Base-by-base conservation (phyloP, 2,113 vertebrate genomes). In the Podarcis raffonei region DNA sequence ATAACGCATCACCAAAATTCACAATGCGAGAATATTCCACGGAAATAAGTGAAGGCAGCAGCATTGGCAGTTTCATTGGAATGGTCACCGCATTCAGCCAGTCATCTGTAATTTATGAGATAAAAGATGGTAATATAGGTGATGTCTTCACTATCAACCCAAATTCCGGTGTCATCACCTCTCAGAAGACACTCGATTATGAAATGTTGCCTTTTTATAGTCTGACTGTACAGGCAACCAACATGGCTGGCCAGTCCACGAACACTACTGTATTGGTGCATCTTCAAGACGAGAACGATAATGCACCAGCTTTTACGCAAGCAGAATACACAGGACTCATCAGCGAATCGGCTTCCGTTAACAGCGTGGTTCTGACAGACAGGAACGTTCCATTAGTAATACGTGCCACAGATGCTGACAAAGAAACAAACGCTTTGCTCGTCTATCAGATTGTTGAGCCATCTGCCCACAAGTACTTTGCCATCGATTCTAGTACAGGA, bases 361-460 rank as follows among this genome's bases (percentile, higher is more conserved):
- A 97, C 94, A 99, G 98, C 30, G 97, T 99, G 71, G 98, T 99
- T 91, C 95, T 99, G 15, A 99, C 98, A 75, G 97, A 95, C 89
- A 97, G 95, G 90, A 98, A 98, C 95, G 94, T 96, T 11, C 99
- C 99, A 0, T 95, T 99, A 83, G 99, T 99, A 89, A 97, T 99
- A 89, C 97, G 96, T 86, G 99, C 99, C 81, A 94, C 97, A 25
- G 99, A 99, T 94, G 96, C 96, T 2, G 99, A 99, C 93, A 96
- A 94, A 90, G 98, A 98, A 90, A 97, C 97, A 76, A 99, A 99
- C 90, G 97, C 98, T 83, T 96, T 99, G 95, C 98, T 99, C 57
- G 96, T 98, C 86, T 99, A 99, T 97, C 98, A 98, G 91, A 99
- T 99, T 20, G 98, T 98, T 1, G 98, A 99, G 89, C 98, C 98